Percentiles rank a stretch among this genome's conserved stretches.
These are phyloP conservation scores for Cyanoderma ruficeps DNA, from an alignment of 2,113 vertebrate species.

Conservation along the genomic window DNA sequence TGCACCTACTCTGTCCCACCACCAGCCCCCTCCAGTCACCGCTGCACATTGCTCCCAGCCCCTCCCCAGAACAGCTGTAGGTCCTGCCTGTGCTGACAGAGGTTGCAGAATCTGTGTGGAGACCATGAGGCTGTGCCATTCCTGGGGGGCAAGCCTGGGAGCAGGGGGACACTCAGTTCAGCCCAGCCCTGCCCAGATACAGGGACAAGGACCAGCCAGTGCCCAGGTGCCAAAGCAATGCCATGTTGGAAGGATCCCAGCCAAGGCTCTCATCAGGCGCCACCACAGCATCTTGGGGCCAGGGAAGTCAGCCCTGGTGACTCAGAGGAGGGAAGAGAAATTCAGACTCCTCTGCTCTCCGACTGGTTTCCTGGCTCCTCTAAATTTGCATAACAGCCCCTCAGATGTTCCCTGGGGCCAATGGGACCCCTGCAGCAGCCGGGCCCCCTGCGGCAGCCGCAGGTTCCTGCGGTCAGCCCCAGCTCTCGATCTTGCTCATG, in stretches of 20 bases:
- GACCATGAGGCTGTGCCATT: fast-evolving
- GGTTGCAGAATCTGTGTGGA: neutral
- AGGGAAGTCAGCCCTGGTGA: neutral
- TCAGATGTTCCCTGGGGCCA: neutral
- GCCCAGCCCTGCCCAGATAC: neutral
- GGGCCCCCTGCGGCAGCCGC: neutral
- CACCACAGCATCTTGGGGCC: neutral
- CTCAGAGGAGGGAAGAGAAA: neutral
- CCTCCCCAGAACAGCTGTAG: neutral
- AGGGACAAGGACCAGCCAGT: neutral
- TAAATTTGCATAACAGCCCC: neutral
- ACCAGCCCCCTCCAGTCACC: neutral
- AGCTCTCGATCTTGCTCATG: neutral
- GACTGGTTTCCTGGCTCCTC: neutral
- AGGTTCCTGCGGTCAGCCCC: neutral
- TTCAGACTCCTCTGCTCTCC: neutral
- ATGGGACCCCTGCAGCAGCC: neutral
- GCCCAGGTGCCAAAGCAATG: neutral
- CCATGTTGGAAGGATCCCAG: neutral
- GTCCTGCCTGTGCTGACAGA: neutral
- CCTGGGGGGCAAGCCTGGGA: neutral
- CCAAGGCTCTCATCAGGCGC: neutral
- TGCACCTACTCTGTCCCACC: neutral
- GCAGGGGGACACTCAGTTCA: neutral
- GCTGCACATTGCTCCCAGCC: neutral